These are phyloP conservation scores for Dreissena polymorpha DNA, from an alignment of 1,140 invertebrate species.

Conservation along the genomic window DNA sequence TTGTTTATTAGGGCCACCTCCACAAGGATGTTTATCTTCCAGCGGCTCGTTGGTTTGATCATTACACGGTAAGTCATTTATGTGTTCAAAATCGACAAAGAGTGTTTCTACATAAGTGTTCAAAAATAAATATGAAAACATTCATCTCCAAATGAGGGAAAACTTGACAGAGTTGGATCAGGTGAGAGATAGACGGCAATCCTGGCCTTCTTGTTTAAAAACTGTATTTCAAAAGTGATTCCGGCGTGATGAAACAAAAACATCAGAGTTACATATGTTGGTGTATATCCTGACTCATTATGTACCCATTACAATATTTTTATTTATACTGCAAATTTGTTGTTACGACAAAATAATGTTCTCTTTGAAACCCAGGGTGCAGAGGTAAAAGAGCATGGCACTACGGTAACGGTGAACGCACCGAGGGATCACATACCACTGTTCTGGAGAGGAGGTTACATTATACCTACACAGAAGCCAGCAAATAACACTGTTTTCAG, in stretches of 20 bases:
- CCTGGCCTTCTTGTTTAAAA: no score
- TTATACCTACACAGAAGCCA: conserved; percentile 75
- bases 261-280: no score
- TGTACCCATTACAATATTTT: no score
- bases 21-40: conserved; percentile 76
- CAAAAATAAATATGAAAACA: no score
- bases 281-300: no score
- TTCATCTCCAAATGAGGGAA: no score
- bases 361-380: conserved; percentile 63
- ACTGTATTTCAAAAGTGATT: no score
- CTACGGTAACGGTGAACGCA: conserved; percentile 80
- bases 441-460: conserved; percentile 73
- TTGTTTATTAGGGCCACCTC: conserved; percentile 56
- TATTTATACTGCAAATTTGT: no score
- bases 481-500: conserved; percentile 65
- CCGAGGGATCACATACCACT: conserved; percentile 67
- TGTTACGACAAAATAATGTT: no score
- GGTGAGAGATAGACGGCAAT: no score
- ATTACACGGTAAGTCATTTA: conserved; percentile 71
- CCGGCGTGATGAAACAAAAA: no score
- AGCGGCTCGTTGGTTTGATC: conserved; percentile 77
- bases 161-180: no score
- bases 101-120: neutral
- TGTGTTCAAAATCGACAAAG: neutral
- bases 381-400: conserved; percentile 46